These are phyloP conservation scores for Lycophotia porphyrea DNA, from an alignment of 2,888 invertebrate genomes.

Conservation along the genomic window DNA sequence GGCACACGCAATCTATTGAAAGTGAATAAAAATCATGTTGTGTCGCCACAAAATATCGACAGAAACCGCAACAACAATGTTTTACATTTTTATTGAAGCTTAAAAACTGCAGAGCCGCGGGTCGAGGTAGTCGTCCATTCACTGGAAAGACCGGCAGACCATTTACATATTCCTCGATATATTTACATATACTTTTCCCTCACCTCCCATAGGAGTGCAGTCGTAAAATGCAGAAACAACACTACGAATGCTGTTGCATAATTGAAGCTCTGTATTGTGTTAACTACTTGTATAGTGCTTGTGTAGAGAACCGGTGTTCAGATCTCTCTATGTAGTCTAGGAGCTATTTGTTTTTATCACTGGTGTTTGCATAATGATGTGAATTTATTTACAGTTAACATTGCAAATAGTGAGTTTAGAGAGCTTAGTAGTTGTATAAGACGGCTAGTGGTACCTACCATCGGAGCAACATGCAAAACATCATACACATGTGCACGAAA, in stretches of 20 bases:
- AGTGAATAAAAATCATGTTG: constrained; percentile 52
- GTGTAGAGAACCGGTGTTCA: constrained; percentile 44
- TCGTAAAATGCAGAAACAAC: constrained; percentile 80
- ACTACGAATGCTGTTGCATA: constrained; percentile 74
- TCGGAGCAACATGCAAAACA: not conserved
- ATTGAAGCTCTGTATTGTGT: constrained; percentile 77
- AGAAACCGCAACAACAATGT: constrained; percentile 23
- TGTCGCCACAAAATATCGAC: constrained; percentile 43
- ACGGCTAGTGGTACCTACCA: not conserved
- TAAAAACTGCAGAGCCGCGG: constrained; percentile 55
- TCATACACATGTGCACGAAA: not conserved
- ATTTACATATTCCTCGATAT: constrained; percentile 80
- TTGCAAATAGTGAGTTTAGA: constrained; percentile 15
- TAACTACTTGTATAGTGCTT: constrained; percentile 70
- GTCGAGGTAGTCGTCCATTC: constrained; percentile 49
- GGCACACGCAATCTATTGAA: constrained; percentile 44
- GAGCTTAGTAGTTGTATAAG: constrained; percentile 5
- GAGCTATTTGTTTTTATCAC: constrained; percentile 51
- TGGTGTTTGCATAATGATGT: constrained; percentile 49
- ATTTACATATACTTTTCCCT: constrained; percentile 80
- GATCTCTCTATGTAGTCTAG: constrained; percentile 40
- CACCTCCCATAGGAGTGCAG: constrained; percentile 71
- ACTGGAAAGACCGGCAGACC: constrained; percentile 64
- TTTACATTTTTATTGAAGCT: constrained; percentile 59
- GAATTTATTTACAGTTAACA: constrained; percentile 39